These are phyloP conservation scores for Tillus elongatus DNA, from an alignment of 2,888 invertebrate genomes.

Conservation along the genomic window DNA sequence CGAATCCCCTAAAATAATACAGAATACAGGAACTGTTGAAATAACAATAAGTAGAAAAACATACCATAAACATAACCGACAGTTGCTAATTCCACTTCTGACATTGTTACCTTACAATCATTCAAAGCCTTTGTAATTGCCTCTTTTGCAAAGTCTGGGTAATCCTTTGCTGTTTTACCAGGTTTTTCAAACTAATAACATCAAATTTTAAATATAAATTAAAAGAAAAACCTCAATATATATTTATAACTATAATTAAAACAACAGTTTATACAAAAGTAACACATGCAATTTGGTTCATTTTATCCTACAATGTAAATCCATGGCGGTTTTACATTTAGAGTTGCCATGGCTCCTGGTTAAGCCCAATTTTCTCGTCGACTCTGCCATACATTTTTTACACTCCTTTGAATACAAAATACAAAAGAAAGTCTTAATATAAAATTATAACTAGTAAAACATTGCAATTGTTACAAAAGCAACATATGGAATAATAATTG, in stretches of 20 bases:
- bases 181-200: slow-evolving; percentile 87
- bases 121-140: slow-evolving; percentile 78
- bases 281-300: too few relatives aligned
- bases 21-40: background rate
- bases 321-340: too few relatives aligned
- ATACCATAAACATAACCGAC: slow-evolving; percentile 86
- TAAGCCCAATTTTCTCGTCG: too few relatives aligned
- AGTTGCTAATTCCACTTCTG: slow-evolving; percentile 77
- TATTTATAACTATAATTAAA: background rate
- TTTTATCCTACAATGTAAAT: too few relatives aligned
- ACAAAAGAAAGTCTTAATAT: too few relatives aligned
- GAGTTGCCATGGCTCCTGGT: background rate
- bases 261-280: too few relatives aligned
- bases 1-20: slow-evolving; percentile 61
- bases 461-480: too few relatives aligned
- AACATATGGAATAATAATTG: too few relatives aligned
- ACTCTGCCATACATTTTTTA: too few relatives aligned
- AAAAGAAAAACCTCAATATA: background rate
- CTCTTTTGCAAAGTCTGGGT: slow-evolving; percentile 92
- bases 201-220: slow-evolving; percentile 12
- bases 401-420: too few relatives aligned
- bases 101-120: slow-evolving; percentile 71
- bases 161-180: slow-evolving; percentile 72
- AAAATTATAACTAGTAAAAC: too few relatives aligned
- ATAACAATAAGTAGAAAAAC: slow-evolving; percentile 12